These are phyloP conservation scores for Ceriagrion tenellum DNA, from an alignment of 2,888 invertebrate species.

Conservation along the genomic window DNA sequence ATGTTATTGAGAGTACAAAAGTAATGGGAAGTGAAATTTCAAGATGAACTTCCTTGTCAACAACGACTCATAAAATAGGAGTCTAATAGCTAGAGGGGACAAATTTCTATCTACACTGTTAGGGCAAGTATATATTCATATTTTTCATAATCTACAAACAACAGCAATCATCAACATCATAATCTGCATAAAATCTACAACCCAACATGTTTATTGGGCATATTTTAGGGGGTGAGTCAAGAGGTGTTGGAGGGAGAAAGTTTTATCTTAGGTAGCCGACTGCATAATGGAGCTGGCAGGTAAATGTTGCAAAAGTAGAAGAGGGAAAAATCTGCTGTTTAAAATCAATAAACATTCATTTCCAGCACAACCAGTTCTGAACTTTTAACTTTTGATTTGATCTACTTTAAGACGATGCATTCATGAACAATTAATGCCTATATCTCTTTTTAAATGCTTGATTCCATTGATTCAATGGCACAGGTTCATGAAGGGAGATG, in stretches of 20 bases:
- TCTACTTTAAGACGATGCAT: constrained; percentile 14
- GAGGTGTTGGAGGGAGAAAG: constrained; percentile 63
- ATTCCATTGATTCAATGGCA: constrained; percentile 28
- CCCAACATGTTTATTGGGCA: constrained; percentile 57
- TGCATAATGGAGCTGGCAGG: constrained; percentile 47
- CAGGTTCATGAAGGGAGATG: background rate
- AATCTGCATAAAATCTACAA: constrained; percentile 66
- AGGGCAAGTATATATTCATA: constrained; percentile 66
- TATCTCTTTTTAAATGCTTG: constrained; percentile 43
- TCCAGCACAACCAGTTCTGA: constrained; percentile 51
- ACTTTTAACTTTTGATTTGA: background rate
- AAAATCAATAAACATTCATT: background rate
- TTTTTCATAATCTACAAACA: constrained; percentile 67
- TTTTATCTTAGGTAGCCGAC: constrained; percentile 62
- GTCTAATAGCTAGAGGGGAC: constrained; percentile 64
- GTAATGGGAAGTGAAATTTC: constrained; percentile 68
- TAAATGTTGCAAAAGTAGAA: constrained; percentile 50
- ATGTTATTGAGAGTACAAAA: constrained; percentile 67
- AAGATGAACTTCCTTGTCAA: constrained; percentile 68
- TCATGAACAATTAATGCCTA: constrained; percentile 28
- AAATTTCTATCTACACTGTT: constrained; percentile 63
- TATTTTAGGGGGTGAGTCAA: constrained; percentile 51
- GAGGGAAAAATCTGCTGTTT: background rate
- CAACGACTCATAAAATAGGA: constrained; percentile 67
- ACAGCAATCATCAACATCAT: constrained; percentile 67